Evolutionary conservation across 2,888 invertebrate genomes (phyloP).

Genomic region (Slavum lentiscoides): DNA sequence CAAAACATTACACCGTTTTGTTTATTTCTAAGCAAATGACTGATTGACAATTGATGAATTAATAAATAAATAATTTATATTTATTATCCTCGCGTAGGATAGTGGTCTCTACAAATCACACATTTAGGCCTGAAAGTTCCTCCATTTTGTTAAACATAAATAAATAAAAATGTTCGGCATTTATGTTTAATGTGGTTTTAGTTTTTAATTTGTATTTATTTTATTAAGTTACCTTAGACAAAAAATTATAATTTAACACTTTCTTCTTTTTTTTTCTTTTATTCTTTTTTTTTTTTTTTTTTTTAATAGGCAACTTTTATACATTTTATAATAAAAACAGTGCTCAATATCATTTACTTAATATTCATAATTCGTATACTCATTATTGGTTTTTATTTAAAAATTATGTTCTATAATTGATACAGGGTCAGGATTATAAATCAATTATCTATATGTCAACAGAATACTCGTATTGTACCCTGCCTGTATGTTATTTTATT

Average conservation of each 20-base stretch:
- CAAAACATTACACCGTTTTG: conserved; percentile 36
- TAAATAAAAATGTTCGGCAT: conserved; percentile 13
- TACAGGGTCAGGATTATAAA: conserved; percentile 15
- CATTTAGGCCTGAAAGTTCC: conserved; percentile 45
- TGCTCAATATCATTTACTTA: conserved; percentile 5
- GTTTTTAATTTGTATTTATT: conserved; percentile 40
- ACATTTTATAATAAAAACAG: conserved; percentile 8
- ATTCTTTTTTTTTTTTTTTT: not conserved
- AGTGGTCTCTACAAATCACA: conserved; percentile 21
- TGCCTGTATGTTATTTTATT: not conserved
- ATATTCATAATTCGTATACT: not conserved
- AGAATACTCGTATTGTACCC: not conserved
- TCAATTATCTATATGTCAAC: not conserved
- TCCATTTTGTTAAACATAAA: conserved; percentile 42
- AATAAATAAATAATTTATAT: conserved; percentile 30
- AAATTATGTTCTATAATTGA: conserved; percentile 4
- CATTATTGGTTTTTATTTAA: not conserved
- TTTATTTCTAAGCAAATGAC: conserved; percentile 49
- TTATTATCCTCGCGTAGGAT: conserved; percentile 43
- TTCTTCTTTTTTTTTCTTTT: too few species aligned
- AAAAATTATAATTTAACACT: not conserved
- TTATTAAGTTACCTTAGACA: conserved; percentile 44
- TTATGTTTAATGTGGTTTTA: conserved; percentile 49
- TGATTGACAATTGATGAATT: conserved; percentile 45
- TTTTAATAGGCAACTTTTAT: conserved; percentile 39